These are phyloP conservation scores for Scomber colias DNA, from an alignment of 2,113 vertebrate species.

Conservation along the genomic window DNA sequence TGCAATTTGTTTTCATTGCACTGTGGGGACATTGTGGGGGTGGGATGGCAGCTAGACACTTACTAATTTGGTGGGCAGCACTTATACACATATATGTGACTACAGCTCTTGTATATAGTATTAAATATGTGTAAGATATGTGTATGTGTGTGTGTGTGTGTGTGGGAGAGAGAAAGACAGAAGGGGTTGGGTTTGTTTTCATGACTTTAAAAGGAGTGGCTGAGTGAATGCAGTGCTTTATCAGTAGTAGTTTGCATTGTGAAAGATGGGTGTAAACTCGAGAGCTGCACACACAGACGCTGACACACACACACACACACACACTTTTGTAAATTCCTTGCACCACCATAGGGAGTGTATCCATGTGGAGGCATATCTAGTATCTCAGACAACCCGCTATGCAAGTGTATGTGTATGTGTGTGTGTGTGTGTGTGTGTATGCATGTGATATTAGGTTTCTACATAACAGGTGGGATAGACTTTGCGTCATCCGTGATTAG, in stretches of 20 bases:
- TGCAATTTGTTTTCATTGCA: slow-evolving; percentile 18
- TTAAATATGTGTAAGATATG: neutral
- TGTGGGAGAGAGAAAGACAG: neutral
- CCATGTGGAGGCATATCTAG: slow-evolving; percentile 35
- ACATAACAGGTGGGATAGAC: slow-evolving; percentile 79
- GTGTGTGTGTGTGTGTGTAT: slow-evolving; percentile 21
- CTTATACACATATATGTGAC: neutral
- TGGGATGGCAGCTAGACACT: neutral
- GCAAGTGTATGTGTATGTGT: slow-evolving; percentile 5
- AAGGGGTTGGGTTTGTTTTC: slow-evolving; percentile 10
- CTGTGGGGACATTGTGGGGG: neutral
- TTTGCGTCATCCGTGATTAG: slow-evolving; percentile 71
- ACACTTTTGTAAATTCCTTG: slow-evolving; percentile 4
- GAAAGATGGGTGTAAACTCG: slow-evolving; percentile 47
- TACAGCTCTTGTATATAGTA: neutral
- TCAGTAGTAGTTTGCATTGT: slow-evolving; percentile 20
- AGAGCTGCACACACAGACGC: slow-evolving; percentile 11
- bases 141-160: neutral
- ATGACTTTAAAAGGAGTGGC: slow-evolving; percentile 47
- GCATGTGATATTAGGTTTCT: slow-evolving; percentile 73
- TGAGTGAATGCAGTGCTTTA: slow-evolving; percentile 52
- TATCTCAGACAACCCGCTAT: slow-evolving; percentile 30
- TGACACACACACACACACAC: slow-evolving; percentile 21
- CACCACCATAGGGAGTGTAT: slow-evolving; percentile 43
- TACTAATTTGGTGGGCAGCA: neutral